phyloP scores from a whole-genome alignment of 2,797 vertebrate species.

The Helicolenus hilgendorfi region DNA sequence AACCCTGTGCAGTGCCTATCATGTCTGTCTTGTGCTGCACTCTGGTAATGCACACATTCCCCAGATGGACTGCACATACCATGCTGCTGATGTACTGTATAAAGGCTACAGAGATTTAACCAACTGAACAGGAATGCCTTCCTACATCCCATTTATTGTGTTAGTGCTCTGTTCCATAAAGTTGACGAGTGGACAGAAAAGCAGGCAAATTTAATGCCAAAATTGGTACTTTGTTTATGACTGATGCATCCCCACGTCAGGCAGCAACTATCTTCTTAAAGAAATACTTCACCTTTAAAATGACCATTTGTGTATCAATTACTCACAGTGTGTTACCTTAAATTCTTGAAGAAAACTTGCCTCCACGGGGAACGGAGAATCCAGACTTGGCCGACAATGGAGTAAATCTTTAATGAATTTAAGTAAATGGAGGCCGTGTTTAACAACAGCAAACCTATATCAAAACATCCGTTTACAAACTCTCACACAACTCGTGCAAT shows the following conservation, averaged over 20 bases:
- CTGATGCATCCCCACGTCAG: not conserved
- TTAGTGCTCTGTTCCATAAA: not conserved
- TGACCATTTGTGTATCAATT: not conserved
- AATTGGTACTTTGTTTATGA: not conserved
- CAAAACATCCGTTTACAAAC: too few species aligned
- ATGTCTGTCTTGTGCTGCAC: not conserved
- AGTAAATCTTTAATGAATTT: not conserved
- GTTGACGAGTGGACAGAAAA: not conserved
- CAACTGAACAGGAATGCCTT: not conserved
- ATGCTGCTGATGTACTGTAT: not conserved
- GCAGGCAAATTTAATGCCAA: not conserved
- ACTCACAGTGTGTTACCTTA: too few species aligned
- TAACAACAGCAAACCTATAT: too few species aligned
- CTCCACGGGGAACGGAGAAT: not conserved
- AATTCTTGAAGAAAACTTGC: not conserved
- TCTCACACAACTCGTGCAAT: too few species aligned
- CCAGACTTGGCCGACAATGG: not conserved
- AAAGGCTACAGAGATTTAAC: not conserved
- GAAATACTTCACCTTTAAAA: not conserved
- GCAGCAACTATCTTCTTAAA: not conserved
- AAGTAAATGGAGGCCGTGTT: too few species aligned
- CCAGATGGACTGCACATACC: not conserved
- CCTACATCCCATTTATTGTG: not conserved
- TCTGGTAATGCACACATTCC: not conserved
- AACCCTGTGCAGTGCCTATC: not conserved